Evolutionary conservation across 2,888 invertebrate species (phyloP), one percentile per base, ranked within the genome.

Genomic region (Mongoloraphidia duomilia): DNA sequence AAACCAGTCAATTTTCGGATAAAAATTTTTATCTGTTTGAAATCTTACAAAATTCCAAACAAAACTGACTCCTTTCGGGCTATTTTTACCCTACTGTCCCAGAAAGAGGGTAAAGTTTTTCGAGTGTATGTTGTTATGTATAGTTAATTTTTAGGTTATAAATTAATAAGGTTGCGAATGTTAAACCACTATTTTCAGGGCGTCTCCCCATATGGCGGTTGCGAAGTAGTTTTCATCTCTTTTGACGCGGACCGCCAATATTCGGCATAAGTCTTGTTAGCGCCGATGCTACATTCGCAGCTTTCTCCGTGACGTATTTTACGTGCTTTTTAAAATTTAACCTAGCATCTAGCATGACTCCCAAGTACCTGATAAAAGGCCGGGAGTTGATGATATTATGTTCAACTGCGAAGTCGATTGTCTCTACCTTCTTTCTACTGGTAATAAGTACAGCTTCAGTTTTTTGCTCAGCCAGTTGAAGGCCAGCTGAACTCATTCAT

Each of bases 241-340:
- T 42, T 41, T 52, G 50, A 12, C 41, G 49, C 8, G 56, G 53
- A 9, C 58, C 55, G 11, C 54, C 54, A 12, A 52, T 38, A 37
- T 58, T 58, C 2, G 56, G 53, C 56, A 58, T 54, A 2, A 58
- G 37, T 12, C 37, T 11, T 3, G 37, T 12, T 13, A 56, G 42
- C 9, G n/a, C 26, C 11, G 51, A 13, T n/a, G 39, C 33, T 26
- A 54, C 52, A 14, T 9, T 42, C 10, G 46, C 41, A 3, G 53
- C 53, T 34, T n/a, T n/a, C n/a, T n/a, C n/a, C n/a, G n/a, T n/a
- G n/a, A n/a, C n/a, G n/a, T n/a, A n/a, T n/a, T n/a, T 54, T 55
- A 37, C 37, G 37, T 37, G 37, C 11, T 37, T 11, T 12, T 37
- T 37, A 3, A 37, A 37, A 3, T 12, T 37, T 12, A 37, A 12